Base-by-base conservation (phyloP, 2,888 invertebrate species). In the Stenodema calcarata region DNA sequence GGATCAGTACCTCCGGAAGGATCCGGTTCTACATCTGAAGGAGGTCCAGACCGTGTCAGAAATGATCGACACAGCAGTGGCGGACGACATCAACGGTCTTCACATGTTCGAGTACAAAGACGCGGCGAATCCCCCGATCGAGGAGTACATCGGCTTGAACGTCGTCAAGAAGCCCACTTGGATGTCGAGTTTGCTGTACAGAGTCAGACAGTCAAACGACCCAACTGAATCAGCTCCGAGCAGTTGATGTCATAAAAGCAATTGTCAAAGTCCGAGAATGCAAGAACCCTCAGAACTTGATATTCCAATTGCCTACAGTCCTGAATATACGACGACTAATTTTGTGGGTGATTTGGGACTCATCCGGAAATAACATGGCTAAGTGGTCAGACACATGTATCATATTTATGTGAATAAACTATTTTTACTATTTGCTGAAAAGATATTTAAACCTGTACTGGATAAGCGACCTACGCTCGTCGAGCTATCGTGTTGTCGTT, bases 61-160 rank as follows among this genome's bases (percentile, higher is more conserved):
- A n/a, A 70, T 84, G 84, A 84, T 84, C 47, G 84, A 69, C 79
- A 27, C 28, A 14, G 28, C 18, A 3, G 78, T 50, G 14, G 30
- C 86, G 1, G 42, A 30, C 1, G 79, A 79, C 62, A 28, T 79
- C 86, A 86, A 86, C 79, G 23, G 62, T 18, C 69, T 79, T 23
- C 23, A 27, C 14, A n/a, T 79, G 14, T 79, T 47, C 70, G 86
- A 86, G 41, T 75, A 86, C 70, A 86, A 42, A 62, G 86, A 86
- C 42, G 86, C 86, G 1, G 86, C 86, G 12, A 86, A 86, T 27
- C 78, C 78, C 2, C 86, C 86, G 4, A 44, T 42, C 18, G 86
- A 79, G 18, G 86, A 86, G 50, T 79, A 78, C 28, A 35, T 86
- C 12, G 79, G 86, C 16, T 9, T 54, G 47, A 79, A 86, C 62